Conservation (phyloP, 1,140 invertebrate species). For the Halotydeus destructor region DNA sequence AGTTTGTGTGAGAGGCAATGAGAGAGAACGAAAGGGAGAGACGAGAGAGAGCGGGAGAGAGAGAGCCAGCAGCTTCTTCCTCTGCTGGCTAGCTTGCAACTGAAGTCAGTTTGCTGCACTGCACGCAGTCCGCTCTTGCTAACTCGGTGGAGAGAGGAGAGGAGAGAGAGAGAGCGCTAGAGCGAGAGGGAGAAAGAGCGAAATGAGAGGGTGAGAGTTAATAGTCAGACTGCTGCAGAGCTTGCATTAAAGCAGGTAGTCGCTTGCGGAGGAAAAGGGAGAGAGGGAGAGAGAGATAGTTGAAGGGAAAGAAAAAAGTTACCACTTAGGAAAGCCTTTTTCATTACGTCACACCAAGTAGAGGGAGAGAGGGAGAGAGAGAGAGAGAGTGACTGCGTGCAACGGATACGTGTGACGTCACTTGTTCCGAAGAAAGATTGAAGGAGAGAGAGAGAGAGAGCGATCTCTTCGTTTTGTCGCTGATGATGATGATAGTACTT, state of each 20-base stretch:
- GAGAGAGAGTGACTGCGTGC: background rate
- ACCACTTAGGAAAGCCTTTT: background rate
- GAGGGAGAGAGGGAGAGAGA: background rate
- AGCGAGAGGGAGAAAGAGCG: background rate
- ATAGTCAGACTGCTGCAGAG: background rate
- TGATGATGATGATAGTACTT: no score
- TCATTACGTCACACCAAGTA: background rate
- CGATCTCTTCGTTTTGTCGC: no score
- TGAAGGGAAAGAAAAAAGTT: background rate
- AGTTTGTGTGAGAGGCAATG: no score
- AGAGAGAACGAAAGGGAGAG: no score
- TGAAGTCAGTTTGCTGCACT: background rate
- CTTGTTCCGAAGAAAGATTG: background rate
- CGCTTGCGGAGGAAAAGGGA: background rate
- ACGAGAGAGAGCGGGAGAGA: no score
- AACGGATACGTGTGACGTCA: background rate
- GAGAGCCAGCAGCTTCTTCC: background rate
- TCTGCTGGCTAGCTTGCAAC: background rate
- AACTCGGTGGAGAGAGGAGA: background rate
- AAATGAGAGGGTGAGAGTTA: no score
- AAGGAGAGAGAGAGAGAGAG: no score
- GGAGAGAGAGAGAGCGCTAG: background rate
- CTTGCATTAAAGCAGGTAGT: background rate
- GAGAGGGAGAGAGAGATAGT: background rate
- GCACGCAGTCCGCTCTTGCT: background rate